Conservation (phyloP, 2,888 invertebrate species). For the Drosophila atripex region DNA sequence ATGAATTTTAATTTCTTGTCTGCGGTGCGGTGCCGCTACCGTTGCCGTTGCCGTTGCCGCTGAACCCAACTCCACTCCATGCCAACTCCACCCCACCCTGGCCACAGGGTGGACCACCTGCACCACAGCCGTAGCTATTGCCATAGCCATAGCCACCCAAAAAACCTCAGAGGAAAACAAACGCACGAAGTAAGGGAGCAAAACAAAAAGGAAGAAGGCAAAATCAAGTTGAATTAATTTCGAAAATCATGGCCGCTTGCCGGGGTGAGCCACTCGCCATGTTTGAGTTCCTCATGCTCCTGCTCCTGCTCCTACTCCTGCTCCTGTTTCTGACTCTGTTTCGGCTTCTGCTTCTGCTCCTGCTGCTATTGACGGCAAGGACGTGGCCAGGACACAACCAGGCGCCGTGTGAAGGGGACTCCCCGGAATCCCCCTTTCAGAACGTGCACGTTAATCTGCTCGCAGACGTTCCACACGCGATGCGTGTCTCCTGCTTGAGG, state of each 20-base stretch:
- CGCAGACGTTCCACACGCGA: conserved; percentile 70
- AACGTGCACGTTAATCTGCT: conserved; percentile 72
- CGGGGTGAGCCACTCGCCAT: conserved; percentile 45
- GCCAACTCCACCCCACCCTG: conserved; percentile 6
- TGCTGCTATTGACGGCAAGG: conserved; percentile 70
- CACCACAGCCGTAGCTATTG: conserved; percentile 9
- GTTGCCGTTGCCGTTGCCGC: conserved; percentile 8
- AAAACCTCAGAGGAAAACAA: conserved; percentile 43
- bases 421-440: conserved; percentile 11
- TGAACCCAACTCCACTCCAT: conserved; percentile 15
- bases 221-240: conserved; percentile 81
- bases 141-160: conserved; percentile 4
- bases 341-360: conserved; percentile 15
- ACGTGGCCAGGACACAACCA: conserved; percentile 43
- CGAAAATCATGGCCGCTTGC: conserved; percentile 79
- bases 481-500: conserved; percentile 64
- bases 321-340: conserved; percentile 34
- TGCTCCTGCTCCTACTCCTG: conserved; percentile 55
- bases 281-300: conserved; percentile 28
- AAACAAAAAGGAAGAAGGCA: conserved; percentile 75
- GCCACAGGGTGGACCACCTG: conserved; percentile 35
- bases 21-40: conserved; percentile 33
- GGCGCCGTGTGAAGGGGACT: not conserved
- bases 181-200: conserved; percentile 38
- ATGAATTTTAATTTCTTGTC: conserved; percentile 81